Percentiles rank a stretch among this genome's conserved stretches.
Evolutionary conservation across 2,797 vertebrate species (phyloP).

Genomic region (Chrysocyon brachyurus): DNA sequence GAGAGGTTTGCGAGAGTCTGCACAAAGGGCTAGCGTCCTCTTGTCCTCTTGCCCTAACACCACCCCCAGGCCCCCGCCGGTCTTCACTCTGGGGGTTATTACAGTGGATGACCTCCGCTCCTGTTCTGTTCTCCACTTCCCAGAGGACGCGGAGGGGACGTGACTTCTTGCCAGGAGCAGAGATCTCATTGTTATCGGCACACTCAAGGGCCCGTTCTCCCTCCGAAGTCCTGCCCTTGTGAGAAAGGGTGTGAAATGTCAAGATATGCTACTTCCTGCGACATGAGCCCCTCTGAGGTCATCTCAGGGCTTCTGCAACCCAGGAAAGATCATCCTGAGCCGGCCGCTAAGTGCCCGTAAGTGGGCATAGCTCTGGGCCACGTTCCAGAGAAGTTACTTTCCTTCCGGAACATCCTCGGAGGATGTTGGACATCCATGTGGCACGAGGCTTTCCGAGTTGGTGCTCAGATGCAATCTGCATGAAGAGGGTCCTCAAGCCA

Average conservation of each 20-base stretch:
- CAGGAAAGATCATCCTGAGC: background rate
- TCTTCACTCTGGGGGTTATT: background rate
- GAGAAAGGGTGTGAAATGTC: background rate
- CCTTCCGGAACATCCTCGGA: slow-evolving; percentile 30
- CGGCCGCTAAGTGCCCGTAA: background rate
- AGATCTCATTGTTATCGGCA: background rate
- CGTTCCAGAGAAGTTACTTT: background rate
- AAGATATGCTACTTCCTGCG: background rate
- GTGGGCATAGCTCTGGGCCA: background rate
- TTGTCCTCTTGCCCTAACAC: background rate
- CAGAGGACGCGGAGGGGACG: background rate
- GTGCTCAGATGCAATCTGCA: slow-evolving; percentile 2
- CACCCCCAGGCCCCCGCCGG: background rate
- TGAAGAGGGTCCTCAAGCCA: background rate
- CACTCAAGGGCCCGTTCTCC: background rate
- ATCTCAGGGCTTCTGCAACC: background rate
- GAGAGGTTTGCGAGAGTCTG: background rate
- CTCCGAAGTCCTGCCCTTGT: background rate
- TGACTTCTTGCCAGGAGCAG: background rate
- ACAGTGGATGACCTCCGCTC: background rate
- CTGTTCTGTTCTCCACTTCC: background rate
- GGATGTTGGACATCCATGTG: background rate
- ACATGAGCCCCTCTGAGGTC: background rate
- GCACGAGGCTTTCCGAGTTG: background rate
- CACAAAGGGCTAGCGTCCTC: background rate